Conservation (phyloP, 2,888 invertebrate genomes). For the Lysandra coridon region DNA sequence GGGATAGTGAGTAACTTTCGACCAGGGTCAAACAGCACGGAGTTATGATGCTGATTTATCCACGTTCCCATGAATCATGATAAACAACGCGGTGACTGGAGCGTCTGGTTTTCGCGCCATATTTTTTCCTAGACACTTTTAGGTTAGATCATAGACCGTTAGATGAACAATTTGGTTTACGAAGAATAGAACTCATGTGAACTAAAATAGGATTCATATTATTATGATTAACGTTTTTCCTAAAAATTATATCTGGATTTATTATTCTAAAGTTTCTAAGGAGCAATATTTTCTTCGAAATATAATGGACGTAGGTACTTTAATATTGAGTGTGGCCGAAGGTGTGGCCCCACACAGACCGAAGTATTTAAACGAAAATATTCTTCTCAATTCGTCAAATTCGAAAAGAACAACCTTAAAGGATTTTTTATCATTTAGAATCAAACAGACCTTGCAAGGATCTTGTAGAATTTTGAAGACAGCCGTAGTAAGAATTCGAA, state of each 20-base stretch:
- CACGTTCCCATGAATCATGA: slow-evolving; percentile 65
- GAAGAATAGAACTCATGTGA: not conserved
- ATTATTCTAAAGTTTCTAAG: too few species aligned
- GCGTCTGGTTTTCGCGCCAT: slow-evolving; percentile 42
- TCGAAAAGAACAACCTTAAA: too few species aligned
- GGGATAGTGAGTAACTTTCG: not conserved
- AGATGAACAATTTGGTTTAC: slow-evolving; percentile 6
- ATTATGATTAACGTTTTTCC: not conserved
- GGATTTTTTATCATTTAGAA: too few species aligned
- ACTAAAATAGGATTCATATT: not conserved
- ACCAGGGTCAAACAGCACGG: slow-evolving; percentile 46
- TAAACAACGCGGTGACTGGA: slow-evolving; percentile 53
- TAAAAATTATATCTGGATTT: not conserved
- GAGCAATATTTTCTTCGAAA: not conserved
- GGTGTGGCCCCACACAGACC: too few species aligned
- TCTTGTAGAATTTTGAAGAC: too few species aligned
- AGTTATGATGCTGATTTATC: slow-evolving; percentile 59
- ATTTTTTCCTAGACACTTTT: slow-evolving; percentile 32
- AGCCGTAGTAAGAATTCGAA: too few species aligned
- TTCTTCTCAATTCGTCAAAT: too few species aligned
- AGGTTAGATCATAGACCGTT: not conserved
- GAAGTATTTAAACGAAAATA: too few species aligned
- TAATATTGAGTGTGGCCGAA: too few species aligned
- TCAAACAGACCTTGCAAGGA: too few species aligned
- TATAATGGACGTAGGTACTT: too few species aligned